These are phyloP conservation scores for Bombus polaris DNA, from an alignment of 1,140 invertebrate species.

Conservation along the genomic window DNA sequence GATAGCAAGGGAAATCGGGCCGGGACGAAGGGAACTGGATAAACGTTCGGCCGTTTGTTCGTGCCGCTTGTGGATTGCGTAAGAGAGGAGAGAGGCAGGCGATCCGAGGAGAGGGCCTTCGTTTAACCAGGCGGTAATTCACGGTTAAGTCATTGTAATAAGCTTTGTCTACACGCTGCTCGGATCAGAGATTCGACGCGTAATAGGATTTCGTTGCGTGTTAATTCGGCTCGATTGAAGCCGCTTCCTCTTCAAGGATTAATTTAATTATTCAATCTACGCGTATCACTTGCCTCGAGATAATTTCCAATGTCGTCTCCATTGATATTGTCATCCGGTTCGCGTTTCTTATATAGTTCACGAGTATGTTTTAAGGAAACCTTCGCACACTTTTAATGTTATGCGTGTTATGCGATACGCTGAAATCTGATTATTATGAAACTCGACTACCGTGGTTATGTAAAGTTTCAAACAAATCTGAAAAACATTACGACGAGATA, in stretches of 20 bases:
- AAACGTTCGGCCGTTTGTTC: constrained; percentile 33
- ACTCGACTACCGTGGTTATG: too few species aligned
- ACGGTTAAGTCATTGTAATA: constrained; percentile 52
- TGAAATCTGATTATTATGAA: too few species aligned
- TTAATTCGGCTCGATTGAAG: constrained; percentile 28
- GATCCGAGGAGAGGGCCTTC: too few species aligned
- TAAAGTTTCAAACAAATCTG: too few species aligned
- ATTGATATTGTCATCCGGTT: neutral
- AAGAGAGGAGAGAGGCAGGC: constrained; percentile 1
- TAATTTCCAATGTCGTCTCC: neutral
- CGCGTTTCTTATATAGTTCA: too few species aligned
- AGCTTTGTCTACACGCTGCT: constrained; percentile 32
- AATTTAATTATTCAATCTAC: constrained; percentile 12
- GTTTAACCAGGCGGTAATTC: neutral
- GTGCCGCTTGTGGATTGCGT: neutral
- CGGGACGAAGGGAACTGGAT: constrained; percentile 13
- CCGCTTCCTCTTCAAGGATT: constrained; percentile 2
- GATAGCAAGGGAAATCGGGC: constrained; percentile 41
- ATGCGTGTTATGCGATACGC: too few species aligned
- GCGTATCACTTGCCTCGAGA: neutral
- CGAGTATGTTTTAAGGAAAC: neutral
- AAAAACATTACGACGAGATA: too few species aligned
- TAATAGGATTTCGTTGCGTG: constrained; percentile 42
- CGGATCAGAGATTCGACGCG: neutral
- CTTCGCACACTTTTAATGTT: neutral